Conservation (phyloP, 2,113 vertebrate genomes). For the Malurus cyaneus region DNA sequence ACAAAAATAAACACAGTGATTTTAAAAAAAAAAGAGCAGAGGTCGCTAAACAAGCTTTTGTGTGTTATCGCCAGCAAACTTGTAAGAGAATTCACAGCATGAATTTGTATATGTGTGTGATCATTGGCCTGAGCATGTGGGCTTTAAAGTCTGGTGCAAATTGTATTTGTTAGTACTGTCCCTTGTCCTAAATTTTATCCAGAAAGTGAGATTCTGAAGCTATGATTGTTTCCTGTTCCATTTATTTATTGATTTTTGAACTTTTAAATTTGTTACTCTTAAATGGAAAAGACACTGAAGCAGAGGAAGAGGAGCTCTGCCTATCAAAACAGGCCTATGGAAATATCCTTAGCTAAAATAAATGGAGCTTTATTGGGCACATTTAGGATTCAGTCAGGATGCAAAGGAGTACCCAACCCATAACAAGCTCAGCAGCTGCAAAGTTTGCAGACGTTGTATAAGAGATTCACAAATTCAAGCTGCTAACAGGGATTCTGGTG, state of each 20-base stretch:
- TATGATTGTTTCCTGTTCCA: not conserved
- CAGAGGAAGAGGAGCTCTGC: constrained; percentile 27
- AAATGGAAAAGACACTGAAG: constrained; percentile 39
- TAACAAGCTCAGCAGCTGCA: not conserved
- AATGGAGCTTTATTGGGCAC: not conserved
- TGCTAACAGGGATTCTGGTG: not conserved
- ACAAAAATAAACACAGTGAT: not conserved
- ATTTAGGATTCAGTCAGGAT: constrained; percentile 36
- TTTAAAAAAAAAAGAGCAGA: not conserved
- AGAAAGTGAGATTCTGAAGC: not conserved
- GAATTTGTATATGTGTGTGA: constrained; percentile 14
- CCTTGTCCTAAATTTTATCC: not conserved
- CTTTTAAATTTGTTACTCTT: constrained; percentile 25
- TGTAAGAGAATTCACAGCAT: not conserved
- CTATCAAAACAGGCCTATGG: constrained; percentile 44
- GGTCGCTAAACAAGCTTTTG: not conserved
- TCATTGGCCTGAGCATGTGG: not conserved
- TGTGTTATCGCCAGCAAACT: not conserved
- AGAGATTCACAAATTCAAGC: not conserved
- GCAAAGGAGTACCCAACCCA: not conserved
- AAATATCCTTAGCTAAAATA: constrained; percentile 48
- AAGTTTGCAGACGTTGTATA: not conserved
- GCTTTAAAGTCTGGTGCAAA: not conserved
- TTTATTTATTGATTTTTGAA: constrained; percentile 23
- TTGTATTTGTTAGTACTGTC: not conserved